Evolutionary conservation across 2,888 invertebrate species (phyloP), one percentile per base, ranked within the genome.

Genomic region (Drosophila testacea): DNA sequence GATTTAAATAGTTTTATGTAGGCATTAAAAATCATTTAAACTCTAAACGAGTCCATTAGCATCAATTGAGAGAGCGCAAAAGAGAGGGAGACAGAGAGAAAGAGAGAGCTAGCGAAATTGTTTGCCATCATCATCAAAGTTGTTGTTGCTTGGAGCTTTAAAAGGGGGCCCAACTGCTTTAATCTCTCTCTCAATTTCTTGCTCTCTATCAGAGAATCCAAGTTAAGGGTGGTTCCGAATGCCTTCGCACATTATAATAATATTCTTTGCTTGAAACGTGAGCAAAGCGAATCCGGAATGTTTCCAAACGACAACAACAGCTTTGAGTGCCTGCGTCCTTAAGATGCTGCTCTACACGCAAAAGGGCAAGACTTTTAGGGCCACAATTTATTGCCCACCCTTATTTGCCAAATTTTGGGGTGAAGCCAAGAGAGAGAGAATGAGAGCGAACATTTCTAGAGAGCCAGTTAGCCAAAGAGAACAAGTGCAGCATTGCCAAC

Each of bases 21-120:
- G 32, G 56, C 72, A 85, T 83, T 83, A 66, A 76, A 67, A 74
- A 69, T 57, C 75, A 75, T 85, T 69, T 34, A 59, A 69, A 69
- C 51, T 69, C 42, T 54, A 72, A 55, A 76, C 62, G 68, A 66
- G 51, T 52, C 50, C 63, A 77, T 81, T 82, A 74, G 67, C 67
- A 73, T 70, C 63, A 72, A 64, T 61, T 34, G 47, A 44, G 59
- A 63, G 61, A 34, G 65, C 32, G 16, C n/a, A 1, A 36, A 13
- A 32, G 39, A 57, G 34, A 36, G 22, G 13, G n/a, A 38, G 36
- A 32, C 32, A 41, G 16, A 47, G 32, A 36, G 52, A 2, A 28
- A 47, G 42, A 16, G 28, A 39, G 38, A 38, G 16, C 4, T 6
- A 30, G 30, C 6, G 30, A 10, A 28, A 39, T 39, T 52, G 28